Percentiles rank a stretch among this genome's conserved stretches.
phyloP scores from a whole-genome alignment of 2,113 vertebrate species.

The Siniperca knerii region DNA sequence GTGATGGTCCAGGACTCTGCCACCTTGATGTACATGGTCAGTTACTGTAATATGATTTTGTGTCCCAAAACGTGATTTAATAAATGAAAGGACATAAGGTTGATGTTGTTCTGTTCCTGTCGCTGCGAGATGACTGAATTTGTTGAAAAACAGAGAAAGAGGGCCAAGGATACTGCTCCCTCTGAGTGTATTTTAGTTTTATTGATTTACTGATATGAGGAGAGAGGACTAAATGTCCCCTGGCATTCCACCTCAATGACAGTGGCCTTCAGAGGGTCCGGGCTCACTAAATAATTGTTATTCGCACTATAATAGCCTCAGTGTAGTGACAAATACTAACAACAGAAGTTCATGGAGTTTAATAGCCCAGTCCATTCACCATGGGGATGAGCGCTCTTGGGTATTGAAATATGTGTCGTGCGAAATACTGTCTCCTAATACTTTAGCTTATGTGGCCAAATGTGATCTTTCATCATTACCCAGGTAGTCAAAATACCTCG shows the following conservation, averaged over 20 bases:
- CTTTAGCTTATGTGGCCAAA: background rate
- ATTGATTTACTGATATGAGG: slow-evolving; percentile 62
- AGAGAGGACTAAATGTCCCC: slow-evolving; percentile 50
- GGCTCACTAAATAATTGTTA: slow-evolving; percentile 27
- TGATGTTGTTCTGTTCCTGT: slow-evolving; percentile 45
- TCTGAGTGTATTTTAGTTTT: slow-evolving; percentile 45
- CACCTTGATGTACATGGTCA: slow-evolving; percentile 14
- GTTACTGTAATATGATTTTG: slow-evolving; percentile 14
- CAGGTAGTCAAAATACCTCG: background rate
- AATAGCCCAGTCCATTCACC: background rate
- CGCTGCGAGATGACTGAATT: slow-evolving; percentile 19
- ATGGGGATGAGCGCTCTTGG: background rate
- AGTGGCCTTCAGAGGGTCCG: slow-evolving; percentile 34
- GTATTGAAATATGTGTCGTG: background rate
- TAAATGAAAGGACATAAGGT: slow-evolving; percentile 32
- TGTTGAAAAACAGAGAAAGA: slow-evolving; percentile 30
- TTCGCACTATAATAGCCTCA: slow-evolving; percentile 4
- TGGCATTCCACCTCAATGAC: slow-evolving; percentile 51
- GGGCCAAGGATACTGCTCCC: slow-evolving; percentile 32
- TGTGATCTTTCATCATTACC: background rate
- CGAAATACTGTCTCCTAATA: background rate
- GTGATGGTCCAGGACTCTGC: background rate
- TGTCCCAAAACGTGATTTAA: slow-evolving; percentile 41
- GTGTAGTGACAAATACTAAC: slow-evolving; percentile 24
- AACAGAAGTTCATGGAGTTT: slow-evolving; percentile 9